These are phyloP conservation scores for Cephus spinipes DNA, from an alignment of 2,888 invertebrate species.

Conservation along the genomic window DNA sequence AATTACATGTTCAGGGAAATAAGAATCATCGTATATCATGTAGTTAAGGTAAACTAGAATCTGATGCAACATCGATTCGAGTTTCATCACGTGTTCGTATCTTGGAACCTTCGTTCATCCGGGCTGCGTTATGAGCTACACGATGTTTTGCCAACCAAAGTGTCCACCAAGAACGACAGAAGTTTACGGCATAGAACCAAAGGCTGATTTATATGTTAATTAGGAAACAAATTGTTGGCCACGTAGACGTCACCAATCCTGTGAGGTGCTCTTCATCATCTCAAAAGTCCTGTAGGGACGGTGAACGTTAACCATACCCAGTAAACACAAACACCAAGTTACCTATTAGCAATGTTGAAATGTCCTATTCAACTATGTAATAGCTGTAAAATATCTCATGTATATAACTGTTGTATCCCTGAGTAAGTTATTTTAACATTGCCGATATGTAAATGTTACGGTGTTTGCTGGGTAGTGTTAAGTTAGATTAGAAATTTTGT, in stretches of 20 bases:
- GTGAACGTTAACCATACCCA: too few species aligned
- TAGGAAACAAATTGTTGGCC: neutral
- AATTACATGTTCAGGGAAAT: conserved; percentile 51
- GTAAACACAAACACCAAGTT: too few species aligned
- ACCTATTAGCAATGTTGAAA: too few species aligned
- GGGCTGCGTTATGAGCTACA: neutral
- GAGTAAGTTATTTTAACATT: too few species aligned
- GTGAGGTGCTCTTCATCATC: neutral
- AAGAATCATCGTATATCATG: conserved; percentile 41
- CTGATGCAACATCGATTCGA: conserved; percentile 61
- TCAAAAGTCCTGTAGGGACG: neutral
- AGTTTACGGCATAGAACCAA: neutral
- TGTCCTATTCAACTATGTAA: too few species aligned
- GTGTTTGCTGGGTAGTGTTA: neutral
- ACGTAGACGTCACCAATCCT: neutral
- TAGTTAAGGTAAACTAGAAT: conserved; percentile 61
- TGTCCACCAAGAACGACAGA: neutral
- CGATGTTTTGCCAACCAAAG: neutral
- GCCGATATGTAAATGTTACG: too few species aligned
- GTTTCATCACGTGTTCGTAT: conserved; percentile 53
- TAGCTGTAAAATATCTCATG: too few species aligned
- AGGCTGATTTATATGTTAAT: conserved; percentile 2
- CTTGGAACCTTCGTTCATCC: conserved; percentile 33
- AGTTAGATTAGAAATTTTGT: neutral
- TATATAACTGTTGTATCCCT: too few species aligned